Conservation (phyloP, 2,113 vertebrate species). For the Daubentonia madagascariensis region DNA sequence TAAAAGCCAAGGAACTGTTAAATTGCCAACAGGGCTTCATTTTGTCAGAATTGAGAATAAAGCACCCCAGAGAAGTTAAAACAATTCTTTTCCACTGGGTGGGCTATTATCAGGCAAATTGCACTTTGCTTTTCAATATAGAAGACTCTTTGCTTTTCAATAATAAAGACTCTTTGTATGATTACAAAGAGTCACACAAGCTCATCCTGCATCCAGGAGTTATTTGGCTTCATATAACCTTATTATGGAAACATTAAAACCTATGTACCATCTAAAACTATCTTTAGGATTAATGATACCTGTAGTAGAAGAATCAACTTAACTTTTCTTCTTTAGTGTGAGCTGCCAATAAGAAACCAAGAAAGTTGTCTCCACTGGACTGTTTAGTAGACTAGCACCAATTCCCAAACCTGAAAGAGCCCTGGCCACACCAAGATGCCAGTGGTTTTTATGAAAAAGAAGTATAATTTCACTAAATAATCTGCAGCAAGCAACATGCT, state of each 20-base stretch:
- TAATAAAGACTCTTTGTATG: constrained; percentile 19
- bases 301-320: neutral
- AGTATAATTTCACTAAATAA: neutral
- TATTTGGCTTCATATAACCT: constrained; percentile 4
- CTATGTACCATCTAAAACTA: neutral
- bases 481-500: neutral
- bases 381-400: neutral
- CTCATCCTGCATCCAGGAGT: neutral
- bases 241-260: constrained; percentile 14
- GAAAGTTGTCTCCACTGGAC: neutral
- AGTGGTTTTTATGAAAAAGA: neutral
- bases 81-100: neutral
- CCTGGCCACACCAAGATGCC: neutral
- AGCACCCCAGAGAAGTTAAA: constrained; percentile 47
- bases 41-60: constrained; percentile 56
- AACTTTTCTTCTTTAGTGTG: neutral
- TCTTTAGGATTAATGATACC: neutral
- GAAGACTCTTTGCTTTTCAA: neutral
- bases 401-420: neutral
- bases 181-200: constrained; percentile 15
- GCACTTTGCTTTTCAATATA: constrained; percentile 19
- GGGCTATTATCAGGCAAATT: constrained; percentile 17
- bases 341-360: neutral
- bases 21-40: constrained; percentile 43
- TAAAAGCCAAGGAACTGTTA: constrained; percentile 57